Evolutionary conservation across 2,797 vertebrate species (phyloP).

Genomic region (Allenopithecus nigroviridis): DNA sequence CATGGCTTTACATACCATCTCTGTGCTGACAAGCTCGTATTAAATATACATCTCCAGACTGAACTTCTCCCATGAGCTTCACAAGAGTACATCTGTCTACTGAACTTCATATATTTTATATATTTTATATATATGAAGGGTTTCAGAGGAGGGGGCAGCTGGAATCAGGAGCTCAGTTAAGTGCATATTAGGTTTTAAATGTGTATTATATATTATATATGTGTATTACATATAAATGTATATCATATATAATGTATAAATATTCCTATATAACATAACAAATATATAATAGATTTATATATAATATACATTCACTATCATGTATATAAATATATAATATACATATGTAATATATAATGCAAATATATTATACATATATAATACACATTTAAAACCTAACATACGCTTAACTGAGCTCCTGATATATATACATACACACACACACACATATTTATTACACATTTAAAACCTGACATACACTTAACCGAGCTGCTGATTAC

Average conservation of each 20-base stretch:
- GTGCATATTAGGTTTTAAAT: not conserved
- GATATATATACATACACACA: not conserved
- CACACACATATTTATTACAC: not conserved
- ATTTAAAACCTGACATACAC: not conserved
- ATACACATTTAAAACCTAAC: not conserved
- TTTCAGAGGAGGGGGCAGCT: not conserved
- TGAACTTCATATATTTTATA: not conserved
- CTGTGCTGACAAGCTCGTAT: not conserved
- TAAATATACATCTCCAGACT: not conserved
- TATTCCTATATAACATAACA: no score
- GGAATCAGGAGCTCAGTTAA: not conserved
- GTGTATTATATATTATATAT: not conserved
- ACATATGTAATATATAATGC: no score
- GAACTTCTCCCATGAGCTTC: not conserved
- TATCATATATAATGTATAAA: no score
- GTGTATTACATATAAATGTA: no score
- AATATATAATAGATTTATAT: no score
- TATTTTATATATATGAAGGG: no score
- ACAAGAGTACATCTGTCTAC: not conserved
- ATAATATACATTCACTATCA: no score
- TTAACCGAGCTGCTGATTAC: not conserved
- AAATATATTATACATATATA: no score
- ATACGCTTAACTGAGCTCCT: not conserved
- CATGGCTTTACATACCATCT: not conserved
- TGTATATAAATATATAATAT: no score